These are phyloP conservation scores for Paradoxurus hermaphroditus DNA, from an alignment of 2,113 vertebrate species.

Conservation along the genomic window DNA sequence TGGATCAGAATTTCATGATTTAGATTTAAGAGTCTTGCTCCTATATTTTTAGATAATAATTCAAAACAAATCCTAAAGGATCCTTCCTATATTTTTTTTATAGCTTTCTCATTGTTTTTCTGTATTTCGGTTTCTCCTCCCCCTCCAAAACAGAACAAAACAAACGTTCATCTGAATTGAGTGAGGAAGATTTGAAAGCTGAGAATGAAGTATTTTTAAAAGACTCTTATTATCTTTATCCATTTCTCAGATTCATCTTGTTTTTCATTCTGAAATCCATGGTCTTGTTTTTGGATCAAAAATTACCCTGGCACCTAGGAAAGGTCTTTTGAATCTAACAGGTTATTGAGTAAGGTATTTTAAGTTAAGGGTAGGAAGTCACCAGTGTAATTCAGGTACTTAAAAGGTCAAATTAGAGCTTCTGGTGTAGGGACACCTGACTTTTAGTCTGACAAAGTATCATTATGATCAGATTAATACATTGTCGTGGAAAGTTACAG, in stretches of 20 bases:
- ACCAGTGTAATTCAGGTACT: background rate
- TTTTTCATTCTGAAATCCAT: background rate
- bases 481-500: background rate
- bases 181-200: slow-evolving; percentile 16
- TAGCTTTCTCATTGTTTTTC: background rate
- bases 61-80: background rate
- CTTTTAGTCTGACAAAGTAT: background rate
- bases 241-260: background rate
- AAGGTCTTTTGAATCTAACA: background rate
- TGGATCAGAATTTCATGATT: slow-evolving; percentile 32
- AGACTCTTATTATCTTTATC: background rate
- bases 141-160: background rate
- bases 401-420: background rate
- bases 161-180: slow-evolving; percentile 22
- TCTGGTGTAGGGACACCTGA: background rate
- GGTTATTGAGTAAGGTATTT: background rate
- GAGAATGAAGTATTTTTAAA: slow-evolving; percentile 29
- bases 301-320: background rate
- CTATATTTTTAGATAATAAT: slow-evolving; percentile 22
- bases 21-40: background rate
- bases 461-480: background rate
- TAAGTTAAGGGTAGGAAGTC: background rate
- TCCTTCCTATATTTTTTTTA: background rate
- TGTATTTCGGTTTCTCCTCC: background rate
- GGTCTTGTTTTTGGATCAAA: slow-evolving; percentile 21